Evolutionary conservation across 2,113 vertebrate species (phyloP).

Genomic region (Sphyrna mokarran): DNA sequence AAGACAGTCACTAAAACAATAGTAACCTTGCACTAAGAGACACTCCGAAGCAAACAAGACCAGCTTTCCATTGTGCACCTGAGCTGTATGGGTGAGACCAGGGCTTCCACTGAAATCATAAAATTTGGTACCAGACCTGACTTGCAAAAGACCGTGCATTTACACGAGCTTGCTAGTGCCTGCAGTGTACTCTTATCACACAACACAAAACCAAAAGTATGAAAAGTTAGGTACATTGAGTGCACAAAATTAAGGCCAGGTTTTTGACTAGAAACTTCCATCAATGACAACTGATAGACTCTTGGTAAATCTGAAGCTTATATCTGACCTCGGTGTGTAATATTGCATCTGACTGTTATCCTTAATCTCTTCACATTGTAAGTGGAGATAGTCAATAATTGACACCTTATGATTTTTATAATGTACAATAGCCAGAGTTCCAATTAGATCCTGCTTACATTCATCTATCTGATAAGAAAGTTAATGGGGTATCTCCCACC

Average conservation of each 20-base stretch:
- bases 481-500: neutral
- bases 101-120: neutral
- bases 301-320: neutral
- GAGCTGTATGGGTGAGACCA: neutral
- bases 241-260: neutral
- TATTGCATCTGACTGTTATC: neutral
- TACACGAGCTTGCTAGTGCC: neutral
- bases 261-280: neutral
- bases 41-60: neutral
- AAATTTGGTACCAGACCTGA: neutral
- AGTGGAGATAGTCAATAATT: slow-evolving; percentile 45
- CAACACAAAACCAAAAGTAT: neutral
- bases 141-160: neutral
- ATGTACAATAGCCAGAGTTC: slow-evolving; percentile 40
- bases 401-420: slow-evolving; percentile 43
- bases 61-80: neutral
- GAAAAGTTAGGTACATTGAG: neutral
- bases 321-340: neutral
- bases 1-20: neutral
- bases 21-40: neutral
- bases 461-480: neutral
- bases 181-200: neutral
- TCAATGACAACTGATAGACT: neutral
- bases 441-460: neutral
- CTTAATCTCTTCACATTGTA: slow-evolving; percentile 42